Conservation (phyloP, 2,797 vertebrate genomes). For the Myotis daubentonii region DNA sequence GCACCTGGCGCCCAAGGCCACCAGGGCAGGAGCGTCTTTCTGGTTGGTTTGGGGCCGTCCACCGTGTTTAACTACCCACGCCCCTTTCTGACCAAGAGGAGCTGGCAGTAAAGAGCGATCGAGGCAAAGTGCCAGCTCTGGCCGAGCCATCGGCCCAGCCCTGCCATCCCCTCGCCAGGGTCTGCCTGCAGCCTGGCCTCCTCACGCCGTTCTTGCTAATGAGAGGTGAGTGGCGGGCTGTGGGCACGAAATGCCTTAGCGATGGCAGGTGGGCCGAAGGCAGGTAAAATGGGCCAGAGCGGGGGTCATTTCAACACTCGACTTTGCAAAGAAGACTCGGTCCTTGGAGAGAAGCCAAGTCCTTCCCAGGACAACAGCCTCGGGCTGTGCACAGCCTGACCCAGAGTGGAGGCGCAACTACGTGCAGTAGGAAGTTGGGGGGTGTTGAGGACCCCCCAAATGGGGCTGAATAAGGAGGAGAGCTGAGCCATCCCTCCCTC, state of each 20-base stretch:
- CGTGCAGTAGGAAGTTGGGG: neutral
- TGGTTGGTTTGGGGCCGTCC: constrained; percentile 41
- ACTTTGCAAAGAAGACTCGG: neutral
- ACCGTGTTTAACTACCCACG: constrained; percentile 17
- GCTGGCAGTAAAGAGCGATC: neutral
- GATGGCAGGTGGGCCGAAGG: neutral
- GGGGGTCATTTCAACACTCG: neutral
- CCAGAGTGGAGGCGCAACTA: accelerated
- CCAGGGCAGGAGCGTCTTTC: constrained; percentile 60
- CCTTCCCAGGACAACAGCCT: neutral
- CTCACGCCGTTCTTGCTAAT: neutral
- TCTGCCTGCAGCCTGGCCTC: neutral
- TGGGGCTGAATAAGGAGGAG: neutral
- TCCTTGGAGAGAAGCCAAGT: neutral
- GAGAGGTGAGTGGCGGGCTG: neutral
- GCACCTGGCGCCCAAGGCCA: neutral
- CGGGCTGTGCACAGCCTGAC: neutral
- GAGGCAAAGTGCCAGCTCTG: neutral
- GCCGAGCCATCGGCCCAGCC: neutral
- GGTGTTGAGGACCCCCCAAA: neutral
- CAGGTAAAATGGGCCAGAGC: neutral
- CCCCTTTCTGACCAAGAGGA: constrained; percentile 64
- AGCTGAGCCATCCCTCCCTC: accelerated
- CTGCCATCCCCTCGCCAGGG: accelerated
- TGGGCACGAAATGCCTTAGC: neutral